Evolutionary conservation across 2,888 invertebrate species (phyloP), one percentile per base, ranked within the genome.

Genomic region (Nycteola revayana): DNA sequence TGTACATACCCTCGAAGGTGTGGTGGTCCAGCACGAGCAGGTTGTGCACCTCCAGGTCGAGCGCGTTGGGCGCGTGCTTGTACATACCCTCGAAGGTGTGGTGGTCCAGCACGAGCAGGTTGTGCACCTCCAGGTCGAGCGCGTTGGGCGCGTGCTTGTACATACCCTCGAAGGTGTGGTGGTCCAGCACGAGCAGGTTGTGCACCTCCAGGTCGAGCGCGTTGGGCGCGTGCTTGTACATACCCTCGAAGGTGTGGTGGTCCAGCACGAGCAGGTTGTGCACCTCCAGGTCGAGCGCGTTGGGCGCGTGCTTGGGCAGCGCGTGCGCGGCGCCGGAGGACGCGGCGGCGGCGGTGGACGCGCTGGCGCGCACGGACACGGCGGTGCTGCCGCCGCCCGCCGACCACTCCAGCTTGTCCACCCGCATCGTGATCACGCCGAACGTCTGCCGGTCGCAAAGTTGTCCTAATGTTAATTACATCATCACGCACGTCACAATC

Each of bases 211-310:
- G n/a, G n/a, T n/a, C n/a, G n/a, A n/a, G n/a, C n/a, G n/a, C 71
- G 69, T 14, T 77, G 83, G 94, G 47, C 37, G 9, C 6, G 26
- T 33, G 23, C 27, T 17, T 32, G n/a, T n/a, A n/a, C n/a, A n/a
- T n/a, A 90, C 90, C 92, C 90, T 98, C 98, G 77, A 98, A 98
- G 0, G 98, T 98, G 79, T 98, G 97, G 68, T 98, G 97, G 89
- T 99, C 98, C 40, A 99, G 93, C 29, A 99, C 90, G 11, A 99
- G 90, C 49, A 99, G 90, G 78, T 94, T 96, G 79, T 97, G 95
- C 11, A 96, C 93, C 80, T 25, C 25, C 7, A 28, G 18, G 25
- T 18, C 25, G 7, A 25, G 25, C 18, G 18, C 32, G 25, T 25
- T 17, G 24, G 25, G 31, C 9, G 11, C 21, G 11, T 21, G 10